Base-by-base conservation (phyloP, 2,113 vertebrate genomes). In the Mus pahari region DNA sequence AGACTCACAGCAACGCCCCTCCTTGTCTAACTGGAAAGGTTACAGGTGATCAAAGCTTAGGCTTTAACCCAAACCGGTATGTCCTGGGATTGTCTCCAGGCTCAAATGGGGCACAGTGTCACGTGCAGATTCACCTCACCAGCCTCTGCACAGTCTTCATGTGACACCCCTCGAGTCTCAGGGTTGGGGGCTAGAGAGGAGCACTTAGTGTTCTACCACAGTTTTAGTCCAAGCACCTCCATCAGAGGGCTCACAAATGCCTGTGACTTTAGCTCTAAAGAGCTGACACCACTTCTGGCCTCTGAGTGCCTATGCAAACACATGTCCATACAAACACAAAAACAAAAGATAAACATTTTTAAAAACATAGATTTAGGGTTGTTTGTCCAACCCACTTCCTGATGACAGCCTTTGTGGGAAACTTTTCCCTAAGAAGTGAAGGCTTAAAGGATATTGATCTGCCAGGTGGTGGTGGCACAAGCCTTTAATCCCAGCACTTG, bases 41-140 rank as follows among this genome's bases (percentile, higher is more conserved):
- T 88, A 73, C 50, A 87, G 48, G 48, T 79, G 64, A 84, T 31
- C 31, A 60, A 82, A 26, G 42, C 74, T 83, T 91, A 79, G 31
- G 71, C 92, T 96, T 92, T 89, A 83, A 26, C 84, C 86, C 48
- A 4, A 33, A 82, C 33, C 45, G 84, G 81, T 68, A 48, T 68
- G 55, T 87, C 58, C 58, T 42, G 12, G 16, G 13, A 36, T 90
- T 86, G 53, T 86, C 36, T 86, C 33, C 0, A 48, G 28, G n/a
- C 87, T 89, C 7, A 58, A 77, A 39, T 17, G 55, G 60, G 26
- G 50, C 39, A 53, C 42, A 42, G 50, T 33, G 64, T n/a, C 62
- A 87, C 62, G 12, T 6, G 1, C 7, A 68, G 53, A 14, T 39
- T 60, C 12, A 8, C 42, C n/a, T 12, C 16, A 26, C 13, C 22